Evolutionary conservation across 2,113 vertebrate species (phyloP).

Genomic region (Excalfactoria chinensis): DNA sequence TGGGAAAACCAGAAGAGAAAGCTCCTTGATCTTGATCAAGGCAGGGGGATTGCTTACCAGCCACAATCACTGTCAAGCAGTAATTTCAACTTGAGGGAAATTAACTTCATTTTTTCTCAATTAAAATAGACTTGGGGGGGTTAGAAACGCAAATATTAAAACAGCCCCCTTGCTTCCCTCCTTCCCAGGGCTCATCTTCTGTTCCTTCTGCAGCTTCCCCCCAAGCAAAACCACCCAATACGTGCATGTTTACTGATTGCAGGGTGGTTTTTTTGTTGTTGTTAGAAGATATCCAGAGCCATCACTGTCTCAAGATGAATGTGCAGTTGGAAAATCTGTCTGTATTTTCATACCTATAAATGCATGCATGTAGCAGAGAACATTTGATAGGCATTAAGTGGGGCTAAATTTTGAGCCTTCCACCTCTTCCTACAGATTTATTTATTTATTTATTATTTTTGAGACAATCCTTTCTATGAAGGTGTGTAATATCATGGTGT

Average conservation of each 20-base stretch:
- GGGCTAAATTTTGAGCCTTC: background rate
- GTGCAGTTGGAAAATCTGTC: background rate
- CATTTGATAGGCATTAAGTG: accelerated
- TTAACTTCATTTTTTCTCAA: background rate
- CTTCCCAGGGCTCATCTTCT: background rate
- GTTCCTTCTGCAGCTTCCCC: background rate
- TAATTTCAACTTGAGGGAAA: background rate
- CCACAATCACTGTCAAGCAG: background rate
- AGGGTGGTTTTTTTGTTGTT: background rate
- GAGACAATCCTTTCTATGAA: background rate
- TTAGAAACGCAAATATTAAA: background rate
- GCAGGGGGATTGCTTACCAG: background rate
- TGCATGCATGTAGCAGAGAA: background rate
- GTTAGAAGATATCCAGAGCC: background rate
- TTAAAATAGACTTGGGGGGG: background rate
- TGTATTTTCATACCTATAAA: background rate
- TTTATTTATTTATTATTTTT: background rate
- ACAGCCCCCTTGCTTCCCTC: background rate
- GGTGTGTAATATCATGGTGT: background rate
- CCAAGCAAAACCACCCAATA: background rate
- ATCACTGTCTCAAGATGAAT: background rate
- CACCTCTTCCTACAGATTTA: background rate
- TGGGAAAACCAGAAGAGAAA: background rate
- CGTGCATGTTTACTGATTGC: background rate
- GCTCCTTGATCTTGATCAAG: background rate